These are phyloP conservation scores for Xiphophorus birchmanni DNA, from an alignment of 2,797 vertebrate genomes.

Conservation along the genomic window DNA sequence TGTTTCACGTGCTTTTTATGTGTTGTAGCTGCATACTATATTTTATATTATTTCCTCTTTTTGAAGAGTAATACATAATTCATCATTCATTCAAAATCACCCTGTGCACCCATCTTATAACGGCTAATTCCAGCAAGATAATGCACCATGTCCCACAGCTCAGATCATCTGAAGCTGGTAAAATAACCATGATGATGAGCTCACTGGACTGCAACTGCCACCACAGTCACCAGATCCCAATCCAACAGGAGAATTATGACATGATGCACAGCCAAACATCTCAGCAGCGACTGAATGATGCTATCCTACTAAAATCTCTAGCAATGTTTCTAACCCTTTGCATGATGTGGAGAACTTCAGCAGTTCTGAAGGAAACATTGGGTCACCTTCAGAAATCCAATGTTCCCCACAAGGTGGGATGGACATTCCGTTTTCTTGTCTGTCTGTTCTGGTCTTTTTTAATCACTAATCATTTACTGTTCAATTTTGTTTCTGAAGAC, in stretches of 20 bases:
- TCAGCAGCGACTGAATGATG: neutral
- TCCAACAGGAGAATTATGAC: neutral
- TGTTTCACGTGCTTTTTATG: neutral
- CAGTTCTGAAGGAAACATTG: neutral
- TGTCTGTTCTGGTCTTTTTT: too few species aligned
- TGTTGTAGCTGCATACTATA: neutral
- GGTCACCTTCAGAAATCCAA: neutral
- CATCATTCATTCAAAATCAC: neutral
- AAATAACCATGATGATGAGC: neutral
- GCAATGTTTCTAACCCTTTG: neutral
- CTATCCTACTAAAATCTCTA: neutral
- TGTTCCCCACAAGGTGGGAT: too few species aligned
- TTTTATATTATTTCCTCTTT: neutral
- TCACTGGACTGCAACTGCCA: neutral
- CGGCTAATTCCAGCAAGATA: constrained; percentile 48
- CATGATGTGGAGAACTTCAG: neutral
- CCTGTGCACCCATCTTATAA: constrained; percentile 46
- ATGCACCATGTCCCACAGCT: neutral
- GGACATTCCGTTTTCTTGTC: too few species aligned
- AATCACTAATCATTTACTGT: too few species aligned
- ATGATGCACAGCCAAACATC: neutral
- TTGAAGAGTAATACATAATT: neutral
- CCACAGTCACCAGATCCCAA: neutral
- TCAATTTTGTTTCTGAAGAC: too few species aligned
- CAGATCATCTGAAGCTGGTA: neutral